Evolutionary conservation across 2,888 invertebrate species (phyloP).

Genomic region (Celastrina argiolus): DNA sequence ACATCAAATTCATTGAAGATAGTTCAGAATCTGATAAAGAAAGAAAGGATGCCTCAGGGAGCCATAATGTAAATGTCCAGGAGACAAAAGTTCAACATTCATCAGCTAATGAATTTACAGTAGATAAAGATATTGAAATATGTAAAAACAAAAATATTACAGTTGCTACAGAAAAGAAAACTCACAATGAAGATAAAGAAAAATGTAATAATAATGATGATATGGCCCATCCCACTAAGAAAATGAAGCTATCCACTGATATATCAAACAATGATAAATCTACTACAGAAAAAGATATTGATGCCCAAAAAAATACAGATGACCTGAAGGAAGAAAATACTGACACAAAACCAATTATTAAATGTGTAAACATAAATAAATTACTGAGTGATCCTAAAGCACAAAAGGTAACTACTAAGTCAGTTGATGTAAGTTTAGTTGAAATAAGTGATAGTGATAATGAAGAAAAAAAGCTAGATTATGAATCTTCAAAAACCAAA

Average conservation of each 20-base stretch:
- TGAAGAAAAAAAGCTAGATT: slow-evolving; percentile 26
- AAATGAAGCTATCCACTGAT: slow-evolving; percentile 21
- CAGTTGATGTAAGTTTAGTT: slow-evolving; percentile 23
- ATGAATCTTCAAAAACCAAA: slow-evolving; percentile 26
- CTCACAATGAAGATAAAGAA: slow-evolving; percentile 17
- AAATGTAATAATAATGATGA: slow-evolving; percentile 3
- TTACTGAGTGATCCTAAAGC: slow-evolving; percentile 52
- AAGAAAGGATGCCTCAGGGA: not conserved
- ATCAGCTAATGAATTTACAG: not conserved
- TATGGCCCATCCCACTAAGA: slow-evolving; percentile 14
- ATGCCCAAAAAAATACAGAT: not conserved
- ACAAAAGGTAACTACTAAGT: slow-evolving; percentile 23
- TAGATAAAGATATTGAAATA: not conserved
- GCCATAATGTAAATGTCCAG: slow-evolving; percentile 24
- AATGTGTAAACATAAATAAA: slow-evolving; percentile 63
- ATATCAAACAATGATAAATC: slow-evolving; percentile 27
- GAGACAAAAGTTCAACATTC: slow-evolving; percentile 5
- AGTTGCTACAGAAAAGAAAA: not conserved
- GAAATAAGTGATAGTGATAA: slow-evolving; percentile 28
- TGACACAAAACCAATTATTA: slow-evolving; percentile 48
- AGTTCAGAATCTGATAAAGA: slow-evolving; percentile 40
- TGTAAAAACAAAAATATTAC: not conserved
- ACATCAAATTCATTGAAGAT: slow-evolving; percentile 37
- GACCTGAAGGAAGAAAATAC: not conserved
- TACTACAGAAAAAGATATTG: not conserved